A percentile compares a stretch with the other conserved stretches of the same genome.
phyloP scores from a whole-genome alignment of 2,797 vertebrate species.

The Megalops cyprinoides region DNA sequence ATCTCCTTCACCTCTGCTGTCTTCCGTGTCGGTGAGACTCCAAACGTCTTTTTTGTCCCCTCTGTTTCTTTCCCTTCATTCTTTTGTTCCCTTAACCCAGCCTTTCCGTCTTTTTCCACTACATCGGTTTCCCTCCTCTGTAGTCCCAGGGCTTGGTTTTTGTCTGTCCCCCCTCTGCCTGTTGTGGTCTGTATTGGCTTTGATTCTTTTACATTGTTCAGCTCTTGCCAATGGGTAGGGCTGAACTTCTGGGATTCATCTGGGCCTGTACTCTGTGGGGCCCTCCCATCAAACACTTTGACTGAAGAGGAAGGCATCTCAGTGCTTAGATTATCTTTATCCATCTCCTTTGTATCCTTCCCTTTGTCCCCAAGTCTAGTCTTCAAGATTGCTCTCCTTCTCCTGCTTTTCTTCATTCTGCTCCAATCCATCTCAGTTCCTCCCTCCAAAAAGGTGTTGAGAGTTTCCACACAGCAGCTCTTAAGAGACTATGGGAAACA shows the following conservation, averaged over 20 bases:
- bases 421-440: slow-evolving; percentile 23
- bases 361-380: not conserved
- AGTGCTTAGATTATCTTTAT: not conserved
- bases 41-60: not conserved
- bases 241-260: slow-evolving; percentile 4
- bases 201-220: not conserved
- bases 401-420: slow-evolving; percentile 9
- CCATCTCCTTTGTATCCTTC: not conserved
- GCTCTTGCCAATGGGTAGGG: not conserved
- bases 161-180: not conserved
- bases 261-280: not conserved
- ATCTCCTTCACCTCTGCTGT: slow-evolving; percentile 26
- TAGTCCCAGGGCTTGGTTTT: not conserved
- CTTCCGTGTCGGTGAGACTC: not conserved
- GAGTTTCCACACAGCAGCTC: slow-evolving; percentile 63
- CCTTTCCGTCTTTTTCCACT: not conserved
- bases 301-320: not conserved
- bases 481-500: slow-evolving; percentile 55
- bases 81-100: not conserved
- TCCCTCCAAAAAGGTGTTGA: slow-evolving; percentile 42
- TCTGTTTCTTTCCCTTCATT: not conserved
- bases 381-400: not conserved
- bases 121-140: not conserved
- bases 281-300: too few relatives aligned
- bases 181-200: not conserved